Evolutionary conservation across 92 coral and sea anemone species (phyloP), one percentile per base, ranked within the genome.

Genomic region (Scolanthus callimorphus): DNA sequence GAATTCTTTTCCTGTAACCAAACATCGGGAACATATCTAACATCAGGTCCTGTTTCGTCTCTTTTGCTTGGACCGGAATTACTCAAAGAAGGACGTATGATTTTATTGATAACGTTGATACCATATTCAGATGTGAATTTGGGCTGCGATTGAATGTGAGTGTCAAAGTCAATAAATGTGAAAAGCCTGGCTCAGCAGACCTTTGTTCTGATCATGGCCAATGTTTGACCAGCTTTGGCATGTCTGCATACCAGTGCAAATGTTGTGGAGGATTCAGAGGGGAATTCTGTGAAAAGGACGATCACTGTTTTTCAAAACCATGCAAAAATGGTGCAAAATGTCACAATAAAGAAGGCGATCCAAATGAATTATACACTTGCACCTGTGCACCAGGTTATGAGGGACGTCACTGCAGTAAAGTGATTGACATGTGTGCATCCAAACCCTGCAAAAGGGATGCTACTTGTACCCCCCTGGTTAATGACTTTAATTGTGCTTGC

Each of bases 261-360:
- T 92, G 98, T 65, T 92, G 98, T 52, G 90, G 79, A n/a, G 98
- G 98, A 9, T 92, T 92, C 67, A 74, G 90, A 19, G 98, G 98
- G 28, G 80, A 84, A 38, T 88, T 57, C 66, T 92, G 98, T 50
- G 98, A 92, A 55, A 92, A 84, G 46, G 39, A 71, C 0, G 96
- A 92, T 70, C 81, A 82, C 57, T 92, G 98, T 26, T 92, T 80
- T 64, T 81, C 94, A 10, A 80, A 73, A 29, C 98, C 98, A 20
- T 92, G 98, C 62, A 80, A 84, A 57, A 92, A 88, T 70, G 68
- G 78, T 59, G 96, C 87, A 15, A 59, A 39, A 29, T 92, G 98
- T 63, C 67, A 75, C 59, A 88, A 88, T 51, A 51, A 51, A 13
- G 97, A 82, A 24, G 83, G 79, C 15, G 77, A 55, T 47, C 71